Conservation (phyloP, 2,113 vertebrate species). For the Ahaetulla prasina region DNA sequence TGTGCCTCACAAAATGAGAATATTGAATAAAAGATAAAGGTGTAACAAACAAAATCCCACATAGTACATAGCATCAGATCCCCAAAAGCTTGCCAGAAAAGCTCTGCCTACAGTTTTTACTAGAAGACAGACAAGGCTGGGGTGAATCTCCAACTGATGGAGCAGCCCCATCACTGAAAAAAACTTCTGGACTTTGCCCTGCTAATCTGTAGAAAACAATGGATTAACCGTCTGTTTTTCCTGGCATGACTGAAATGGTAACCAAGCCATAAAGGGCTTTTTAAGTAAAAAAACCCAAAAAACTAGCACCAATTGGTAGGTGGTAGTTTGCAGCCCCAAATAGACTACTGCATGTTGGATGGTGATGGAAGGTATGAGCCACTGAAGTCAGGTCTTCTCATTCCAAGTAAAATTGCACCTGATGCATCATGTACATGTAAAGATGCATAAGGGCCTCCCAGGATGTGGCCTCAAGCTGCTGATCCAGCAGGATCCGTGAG, state of each 20-base stretch:
- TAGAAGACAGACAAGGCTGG: neutral
- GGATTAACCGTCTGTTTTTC: neutral
- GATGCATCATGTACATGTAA: neutral
- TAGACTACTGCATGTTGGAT: neutral
- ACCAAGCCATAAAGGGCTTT: neutral
- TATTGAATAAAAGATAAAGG: neutral
- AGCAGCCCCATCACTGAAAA: neutral
- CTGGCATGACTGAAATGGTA: neutral
- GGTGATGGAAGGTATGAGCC: neutral
- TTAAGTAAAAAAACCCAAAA: neutral
- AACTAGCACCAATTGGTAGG: neutral
- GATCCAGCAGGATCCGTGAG: neutral
- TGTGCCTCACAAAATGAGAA: neutral
- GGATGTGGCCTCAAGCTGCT: neutral
- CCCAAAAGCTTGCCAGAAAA: neutral
- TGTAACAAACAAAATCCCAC: neutral
- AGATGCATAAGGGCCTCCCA: neutral
- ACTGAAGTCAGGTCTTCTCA: neutral
- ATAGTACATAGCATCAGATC: neutral
- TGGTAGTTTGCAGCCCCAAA: neutral
- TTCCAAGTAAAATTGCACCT: neutral
- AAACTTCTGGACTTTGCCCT: neutral
- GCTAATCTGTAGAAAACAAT: neutral
- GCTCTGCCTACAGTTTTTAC: neutral
- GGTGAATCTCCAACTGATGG: neutral